Base-by-base conservation (phyloP, 2,113 vertebrate species). In the Oenanthe oenanthe region DNA sequence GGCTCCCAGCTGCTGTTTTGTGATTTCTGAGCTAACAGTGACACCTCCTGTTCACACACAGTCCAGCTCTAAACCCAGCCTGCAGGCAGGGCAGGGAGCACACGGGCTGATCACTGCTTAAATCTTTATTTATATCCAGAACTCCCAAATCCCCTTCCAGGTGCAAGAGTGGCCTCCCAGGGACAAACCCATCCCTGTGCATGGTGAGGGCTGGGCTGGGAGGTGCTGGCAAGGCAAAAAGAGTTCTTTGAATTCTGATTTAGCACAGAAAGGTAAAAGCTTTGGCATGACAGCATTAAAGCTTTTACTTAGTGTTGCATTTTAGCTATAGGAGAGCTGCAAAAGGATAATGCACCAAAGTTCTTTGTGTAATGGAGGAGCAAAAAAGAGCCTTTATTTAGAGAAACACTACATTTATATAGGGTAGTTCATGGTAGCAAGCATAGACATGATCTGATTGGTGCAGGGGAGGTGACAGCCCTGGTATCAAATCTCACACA, bases 11-110 rank as follows among this genome's bases (percentile, higher is more conserved):
- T 1, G 45, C 4, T 61, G 19, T 9, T 62, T 4, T 28, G 43
- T 7, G 78, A 88, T 95, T 95, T 68, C 65, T 28, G 45, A 15
- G 89, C 74, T 47, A 57, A 95, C 86, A 97, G 92, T 93, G 92
- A 80, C 97, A 95, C 88, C 96, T 96, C 36, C 88, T 81, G 95
- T 91, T 67, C 0, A 68, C 89, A 73, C 38, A 24, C 7, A 45
- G 24, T 7, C 34, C 89, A 43, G 66, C 81, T 56, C 62, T 1
- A 3, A 72, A 15, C 17, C 16, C 6, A 1, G 29, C 3, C 0
- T 5, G 34, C 17, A 32, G 40, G 74, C 81, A 34, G 45, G 8
- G 34, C 70, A n/a, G 40, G 85, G 38, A 67, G 75, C 82, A 14
- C 24, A 1, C 0, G 17, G 28, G 58, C 62, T 75, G 34, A n/a